Evolutionary conservation across 2,113 vertebrate genomes (phyloP).

Genomic region (Stegostoma tigrinum): DNA sequence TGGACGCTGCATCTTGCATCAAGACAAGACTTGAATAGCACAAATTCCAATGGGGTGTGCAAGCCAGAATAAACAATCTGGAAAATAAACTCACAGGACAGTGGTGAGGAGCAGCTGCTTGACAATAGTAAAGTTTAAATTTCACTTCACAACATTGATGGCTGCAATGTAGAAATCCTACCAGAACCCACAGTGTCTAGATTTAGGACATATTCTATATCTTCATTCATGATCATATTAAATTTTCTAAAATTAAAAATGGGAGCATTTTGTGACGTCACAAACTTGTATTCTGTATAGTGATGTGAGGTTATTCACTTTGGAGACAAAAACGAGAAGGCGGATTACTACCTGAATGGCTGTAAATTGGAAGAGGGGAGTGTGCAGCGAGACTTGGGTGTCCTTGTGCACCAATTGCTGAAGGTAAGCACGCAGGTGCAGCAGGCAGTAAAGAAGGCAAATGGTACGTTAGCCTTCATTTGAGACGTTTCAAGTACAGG

Average conservation of each 20-base stretch:
- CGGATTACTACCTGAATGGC: no score
- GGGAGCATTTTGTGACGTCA: background rate
- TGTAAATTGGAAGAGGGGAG: no score
- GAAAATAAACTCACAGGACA: background rate
- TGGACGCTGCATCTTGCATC: background rate
- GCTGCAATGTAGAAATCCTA: background rate
- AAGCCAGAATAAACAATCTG: background rate
- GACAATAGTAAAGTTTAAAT: background rate
- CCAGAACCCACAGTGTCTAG: background rate
- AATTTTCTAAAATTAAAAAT: conserved; percentile 20
- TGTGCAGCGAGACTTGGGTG: no score
- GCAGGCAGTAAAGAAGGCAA: no score
- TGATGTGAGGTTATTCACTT: no score
- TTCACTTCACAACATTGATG: background rate
- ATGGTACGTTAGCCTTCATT: no score
- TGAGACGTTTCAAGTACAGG: no score
- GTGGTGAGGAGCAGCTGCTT: background rate
- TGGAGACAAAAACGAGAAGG: no score
- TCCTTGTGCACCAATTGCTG: no score
- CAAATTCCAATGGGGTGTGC: background rate
- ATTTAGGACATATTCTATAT: background rate
- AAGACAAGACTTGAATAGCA: background rate
- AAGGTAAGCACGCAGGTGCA: no score
- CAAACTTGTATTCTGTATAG: background rate
- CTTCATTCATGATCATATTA: background rate